A percentile compares a stretch with the other conserved stretches of the same genome.
These are phyloP conservation scores for Puntigrus tetrazona DNA, from an alignment of 2,113 vertebrate species.

Conservation along the genomic window DNA sequence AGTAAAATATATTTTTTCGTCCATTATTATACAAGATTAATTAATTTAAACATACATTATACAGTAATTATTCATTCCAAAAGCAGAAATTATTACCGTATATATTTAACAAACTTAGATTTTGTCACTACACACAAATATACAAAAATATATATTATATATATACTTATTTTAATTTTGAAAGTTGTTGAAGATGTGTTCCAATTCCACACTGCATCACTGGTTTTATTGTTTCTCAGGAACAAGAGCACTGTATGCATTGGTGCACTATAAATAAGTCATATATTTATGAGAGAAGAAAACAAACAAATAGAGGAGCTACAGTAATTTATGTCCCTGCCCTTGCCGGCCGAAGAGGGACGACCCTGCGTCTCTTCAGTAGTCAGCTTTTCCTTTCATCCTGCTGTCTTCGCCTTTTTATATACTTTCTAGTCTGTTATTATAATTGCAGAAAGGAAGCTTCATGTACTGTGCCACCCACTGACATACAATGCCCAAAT, in stretches of 20 bases:
- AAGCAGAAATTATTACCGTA: no score
- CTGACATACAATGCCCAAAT: neutral
- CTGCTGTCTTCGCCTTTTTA: slow-evolving; percentile 24
- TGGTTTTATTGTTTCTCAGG: neutral
- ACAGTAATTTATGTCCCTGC: slow-evolving; percentile 43
- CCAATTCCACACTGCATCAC: neutral
- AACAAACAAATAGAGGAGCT: neutral
- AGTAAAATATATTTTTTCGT: neutral
- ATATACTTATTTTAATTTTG: neutral
- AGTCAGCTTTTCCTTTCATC: slow-evolving; percentile 51
- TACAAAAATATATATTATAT: no score
- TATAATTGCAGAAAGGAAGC: slow-evolving; percentile 31
- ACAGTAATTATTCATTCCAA: neutral
- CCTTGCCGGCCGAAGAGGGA: slow-evolving; percentile 37
- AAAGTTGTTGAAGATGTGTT: neutral
- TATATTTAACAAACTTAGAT: no score
- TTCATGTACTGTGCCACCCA: neutral
- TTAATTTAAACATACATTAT: neutral
- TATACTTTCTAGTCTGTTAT: slow-evolving; percentile 16
- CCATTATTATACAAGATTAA: neutral
- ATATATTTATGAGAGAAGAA: neutral
- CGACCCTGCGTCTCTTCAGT: slow-evolving; percentile 24
- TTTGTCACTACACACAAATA: no score
- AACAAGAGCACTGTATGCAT: neutral
- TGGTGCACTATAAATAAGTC: neutral